A percentile compares a stretch with the other conserved stretches of the same genome.
Evolutionary conservation across 2,888 invertebrate species (phyloP).

Genomic region (Drosophila stalkeri): DNA sequence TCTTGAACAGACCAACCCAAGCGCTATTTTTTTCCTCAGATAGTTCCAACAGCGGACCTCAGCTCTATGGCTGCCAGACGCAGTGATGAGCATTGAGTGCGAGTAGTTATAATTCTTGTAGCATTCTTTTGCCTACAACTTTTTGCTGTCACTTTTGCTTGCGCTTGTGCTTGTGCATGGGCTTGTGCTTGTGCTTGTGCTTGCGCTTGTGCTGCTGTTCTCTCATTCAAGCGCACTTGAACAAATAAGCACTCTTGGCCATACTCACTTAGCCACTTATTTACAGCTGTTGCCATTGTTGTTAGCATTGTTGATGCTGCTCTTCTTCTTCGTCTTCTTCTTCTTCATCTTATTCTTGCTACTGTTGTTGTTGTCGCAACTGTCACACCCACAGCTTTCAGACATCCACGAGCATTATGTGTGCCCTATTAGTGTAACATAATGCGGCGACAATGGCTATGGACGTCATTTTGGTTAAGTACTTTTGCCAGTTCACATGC

Average conservation of each 20-base stretch:
- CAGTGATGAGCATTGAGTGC: conserved; percentile 12
- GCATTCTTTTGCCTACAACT: conserved; percentile 49
- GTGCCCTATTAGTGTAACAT: conserved; percentile 56
- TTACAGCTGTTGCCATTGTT: conserved; percentile 65
- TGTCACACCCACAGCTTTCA: conserved; percentile 47
- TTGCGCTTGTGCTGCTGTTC: conserved; percentile 43
- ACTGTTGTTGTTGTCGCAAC: conserved; percentile 28
- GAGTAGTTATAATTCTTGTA: conserved; percentile 44
- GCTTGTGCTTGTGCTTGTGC: conserved; percentile 3
- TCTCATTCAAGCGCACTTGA: conserved; percentile 69
- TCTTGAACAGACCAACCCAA: too few relatives aligned
- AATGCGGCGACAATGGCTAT: conserved; percentile 49
- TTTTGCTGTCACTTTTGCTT: conserved; percentile 51
- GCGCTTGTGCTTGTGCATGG: background rate
- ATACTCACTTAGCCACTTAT: conserved; percentile 67
- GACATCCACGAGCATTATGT: conserved; percentile 33
- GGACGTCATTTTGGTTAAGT: conserved; percentile 33
- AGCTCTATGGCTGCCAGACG: background rate
- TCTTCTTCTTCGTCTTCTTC: conserved; percentile 1
- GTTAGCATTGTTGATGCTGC: conserved; percentile 40
- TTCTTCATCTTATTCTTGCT: background rate
- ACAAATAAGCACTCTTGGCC: conserved; percentile 69
- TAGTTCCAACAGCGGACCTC: background rate
- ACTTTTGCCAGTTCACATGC: conserved; percentile 28
- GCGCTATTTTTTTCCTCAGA: background rate